Conservation (phyloP, 2,888 invertebrate species). For the Rosalia funebris region DNA sequence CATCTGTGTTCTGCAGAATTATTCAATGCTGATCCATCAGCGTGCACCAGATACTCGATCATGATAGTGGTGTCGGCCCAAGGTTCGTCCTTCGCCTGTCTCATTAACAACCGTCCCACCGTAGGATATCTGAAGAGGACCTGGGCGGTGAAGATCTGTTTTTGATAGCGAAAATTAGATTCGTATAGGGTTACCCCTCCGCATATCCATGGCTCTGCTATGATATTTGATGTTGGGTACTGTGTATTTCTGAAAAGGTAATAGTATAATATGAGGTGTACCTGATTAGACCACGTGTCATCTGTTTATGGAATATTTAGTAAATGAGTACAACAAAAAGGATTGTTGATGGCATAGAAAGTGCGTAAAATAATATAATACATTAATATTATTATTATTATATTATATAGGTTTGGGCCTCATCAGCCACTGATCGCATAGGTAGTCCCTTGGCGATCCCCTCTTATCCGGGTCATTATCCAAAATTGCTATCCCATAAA, state of each 20-base stretch:
- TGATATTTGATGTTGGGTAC: conserved; percentile 60
- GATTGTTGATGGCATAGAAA: too few species aligned
- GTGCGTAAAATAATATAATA: too few species aligned
- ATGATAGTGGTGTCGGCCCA: conserved; percentile 87
- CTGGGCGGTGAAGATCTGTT: conserved; percentile 80
- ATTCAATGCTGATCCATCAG: conserved; percentile 83
- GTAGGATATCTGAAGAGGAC: conserved; percentile 83
- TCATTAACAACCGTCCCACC: conserved; percentile 83
- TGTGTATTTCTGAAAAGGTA: conserved; percentile 63
- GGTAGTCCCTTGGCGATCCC: too few species aligned
- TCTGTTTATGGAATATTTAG: too few species aligned
- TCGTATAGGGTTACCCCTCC: conserved; percentile 74
- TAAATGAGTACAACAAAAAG: too few species aligned
- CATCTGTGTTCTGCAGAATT: conserved; percentile 81
- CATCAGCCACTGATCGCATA: too few species aligned
- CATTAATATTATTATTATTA: too few species aligned
- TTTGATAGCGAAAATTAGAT: conserved; percentile 73
- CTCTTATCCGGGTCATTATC: too few species aligned
- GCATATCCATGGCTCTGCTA: conserved; percentile 70
- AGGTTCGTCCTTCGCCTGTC: conserved; percentile 82
- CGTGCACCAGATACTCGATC: conserved; percentile 86
- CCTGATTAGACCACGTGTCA: too few species aligned
- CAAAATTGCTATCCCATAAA: too few species aligned
- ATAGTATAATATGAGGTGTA: too few species aligned
- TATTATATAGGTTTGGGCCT: too few species aligned